phyloP scores from a whole-genome alignment of 2,888 invertebrate genomes.

The Sceliomorpha sp. region DNA sequence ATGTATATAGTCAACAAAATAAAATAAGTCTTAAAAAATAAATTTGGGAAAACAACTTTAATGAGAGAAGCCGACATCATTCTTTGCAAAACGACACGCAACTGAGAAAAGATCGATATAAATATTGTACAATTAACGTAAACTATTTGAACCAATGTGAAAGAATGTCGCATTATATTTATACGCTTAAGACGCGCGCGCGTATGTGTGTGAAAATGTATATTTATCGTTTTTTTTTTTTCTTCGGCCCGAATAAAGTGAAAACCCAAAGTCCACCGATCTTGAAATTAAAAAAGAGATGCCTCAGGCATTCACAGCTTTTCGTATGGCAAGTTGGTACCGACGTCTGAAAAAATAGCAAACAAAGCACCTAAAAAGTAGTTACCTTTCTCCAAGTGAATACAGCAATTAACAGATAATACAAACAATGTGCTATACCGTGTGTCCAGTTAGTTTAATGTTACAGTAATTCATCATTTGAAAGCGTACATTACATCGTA shows the following conservation, averaged over 20 bases:
- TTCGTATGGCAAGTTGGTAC: constrained; percentile 94
- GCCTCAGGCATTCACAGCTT: constrained; percentile 88
- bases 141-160: constrained; percentile 11
- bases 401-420: constrained; percentile 27
- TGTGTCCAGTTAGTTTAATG: constrained; percentile 3
- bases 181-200: no score
- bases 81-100: constrained; percentile 32
- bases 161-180: constrained; percentile 10
- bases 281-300: constrained; percentile 81
- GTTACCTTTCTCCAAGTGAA: constrained; percentile 42
- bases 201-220: constrained; percentile 41
- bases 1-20: no score
- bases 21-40: no score
- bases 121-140: constrained; percentile 7
- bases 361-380: constrained; percentile 75
- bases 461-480: no score
- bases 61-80: constrained; percentile 44
- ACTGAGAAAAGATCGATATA: constrained; percentile 4
- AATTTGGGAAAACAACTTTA: no score
- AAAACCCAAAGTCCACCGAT: constrained; percentile 72
- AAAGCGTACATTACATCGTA: no score
- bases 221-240: constrained; percentile 33
- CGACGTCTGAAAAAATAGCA: constrained; percentile 88
- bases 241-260: constrained; percentile 45
- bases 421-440: constrained; percentile 15